A percentile compares a stretch with the other conserved stretches of the same genome.
Conservation (phyloP, 2,888 invertebrate genomes). For the Parelbella ahira region DNA sequence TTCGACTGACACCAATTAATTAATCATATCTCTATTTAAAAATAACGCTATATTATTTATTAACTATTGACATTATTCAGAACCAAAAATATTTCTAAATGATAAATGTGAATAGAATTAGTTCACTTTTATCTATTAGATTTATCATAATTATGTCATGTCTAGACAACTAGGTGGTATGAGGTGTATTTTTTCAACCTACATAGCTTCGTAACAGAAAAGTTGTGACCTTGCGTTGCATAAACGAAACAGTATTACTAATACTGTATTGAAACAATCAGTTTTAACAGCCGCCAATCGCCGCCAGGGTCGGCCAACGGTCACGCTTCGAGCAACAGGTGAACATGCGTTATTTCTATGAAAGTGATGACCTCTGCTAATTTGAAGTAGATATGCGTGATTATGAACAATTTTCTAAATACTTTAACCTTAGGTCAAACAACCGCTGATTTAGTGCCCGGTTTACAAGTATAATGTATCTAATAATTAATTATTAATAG, state of each 20-base stretch:
- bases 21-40: too few species aligned
- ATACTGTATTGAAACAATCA: conserved; percentile 31
- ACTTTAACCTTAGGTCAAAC: conserved; percentile 6
- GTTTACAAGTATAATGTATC: too few species aligned
- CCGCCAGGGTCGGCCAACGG: conserved; percentile 52
- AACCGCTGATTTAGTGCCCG: too few species aligned
- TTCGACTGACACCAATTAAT: too few species aligned
- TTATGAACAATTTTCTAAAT: conserved; percentile 2
- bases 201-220: conserved; percentile 12
- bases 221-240: conserved; percentile 16
- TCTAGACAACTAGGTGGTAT: background rate
- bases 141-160: too few species aligned
- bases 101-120: too few species aligned
- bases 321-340: conserved; percentile 43
- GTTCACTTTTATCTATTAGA: too few species aligned
- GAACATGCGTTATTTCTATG: conserved; percentile 46
- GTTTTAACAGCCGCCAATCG: conserved; percentile 31
- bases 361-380: conserved; percentile 47
- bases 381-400: conserved; percentile 19
- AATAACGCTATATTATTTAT: too few species aligned
- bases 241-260: conserved; percentile 24
- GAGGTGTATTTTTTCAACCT: background rate
- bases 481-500: too few species aligned
- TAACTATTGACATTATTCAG: too few species aligned
- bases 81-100: too few species aligned